phyloP scores from a whole-genome alignment of 2,888 invertebrate genomes.

The Creontiades dilutus region DNA sequence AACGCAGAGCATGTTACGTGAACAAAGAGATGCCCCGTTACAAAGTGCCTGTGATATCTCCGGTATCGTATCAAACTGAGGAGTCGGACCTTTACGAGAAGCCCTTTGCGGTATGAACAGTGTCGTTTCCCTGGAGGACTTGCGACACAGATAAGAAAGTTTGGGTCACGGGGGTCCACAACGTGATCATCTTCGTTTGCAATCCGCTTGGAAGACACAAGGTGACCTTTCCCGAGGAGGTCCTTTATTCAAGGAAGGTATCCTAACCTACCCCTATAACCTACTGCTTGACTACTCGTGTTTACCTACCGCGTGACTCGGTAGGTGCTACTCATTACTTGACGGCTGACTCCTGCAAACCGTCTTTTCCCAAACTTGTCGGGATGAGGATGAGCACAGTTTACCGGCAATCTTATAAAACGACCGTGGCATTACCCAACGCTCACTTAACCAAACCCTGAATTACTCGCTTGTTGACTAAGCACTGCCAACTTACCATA shows the following conservation, averaged over 20 bases:
- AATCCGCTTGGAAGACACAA: background rate
- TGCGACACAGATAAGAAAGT: constrained; percentile 49
- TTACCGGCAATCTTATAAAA: background rate
- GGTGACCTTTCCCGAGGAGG: background rate
- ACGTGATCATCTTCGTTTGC: constrained; percentile 44
- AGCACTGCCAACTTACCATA: background rate
- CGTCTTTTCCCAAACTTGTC: background rate
- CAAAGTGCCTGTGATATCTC: background rate
- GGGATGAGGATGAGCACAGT: background rate
- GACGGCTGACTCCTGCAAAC: background rate
- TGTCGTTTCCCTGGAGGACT: background rate
- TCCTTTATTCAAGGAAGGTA: constrained; percentile 19
- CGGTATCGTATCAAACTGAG: background rate
- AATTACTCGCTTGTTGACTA: background rate
- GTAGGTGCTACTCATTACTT: constrained; percentile 24
- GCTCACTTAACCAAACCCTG: constrained; percentile 9
- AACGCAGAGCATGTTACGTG: background rate
- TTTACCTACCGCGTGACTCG: constrained; percentile 32
- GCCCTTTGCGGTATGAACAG: constrained; percentile 25
- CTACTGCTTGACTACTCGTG: background rate
- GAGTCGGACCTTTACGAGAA: constrained; percentile 7
- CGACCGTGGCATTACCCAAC: constrained; percentile 18
- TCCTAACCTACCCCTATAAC: background rate
- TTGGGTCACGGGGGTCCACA: constrained; percentile 59
- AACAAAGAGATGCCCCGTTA: background rate